phyloP scores from a whole-genome alignment of 2,797 vertebrate genomes.

The Clarias platycephalus region DNA sequence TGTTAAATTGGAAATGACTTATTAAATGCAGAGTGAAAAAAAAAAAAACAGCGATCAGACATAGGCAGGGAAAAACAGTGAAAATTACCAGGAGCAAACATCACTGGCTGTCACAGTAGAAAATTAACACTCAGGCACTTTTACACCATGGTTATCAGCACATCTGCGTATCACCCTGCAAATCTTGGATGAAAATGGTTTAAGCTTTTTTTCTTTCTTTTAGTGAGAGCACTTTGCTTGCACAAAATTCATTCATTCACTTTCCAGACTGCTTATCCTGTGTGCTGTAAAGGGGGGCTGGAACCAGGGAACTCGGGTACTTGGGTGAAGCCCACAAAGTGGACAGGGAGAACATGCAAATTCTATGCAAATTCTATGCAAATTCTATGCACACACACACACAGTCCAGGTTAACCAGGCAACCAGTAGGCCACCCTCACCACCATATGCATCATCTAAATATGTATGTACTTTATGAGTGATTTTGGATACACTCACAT shows the following conservation, averaged over 20 bases:
- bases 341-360: too few relatives aligned
- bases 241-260: neutral
- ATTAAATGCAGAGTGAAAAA: conserved; percentile 43
- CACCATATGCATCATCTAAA: neutral
- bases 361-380: too few relatives aligned
- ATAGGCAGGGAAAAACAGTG: conserved; percentile 9
- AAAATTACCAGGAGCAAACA: conserved; percentile 50
- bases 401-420: too few relatives aligned
- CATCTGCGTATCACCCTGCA: conserved; percentile 7
- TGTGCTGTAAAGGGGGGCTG: too few relatives aligned
- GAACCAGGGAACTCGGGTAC: too few relatives aligned
- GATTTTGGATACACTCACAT: neutral
- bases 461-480: neutral
- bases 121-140: conserved; percentile 47
- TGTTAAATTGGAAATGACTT: conserved; percentile 41
- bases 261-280: too few relatives aligned
- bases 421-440: too few relatives aligned
- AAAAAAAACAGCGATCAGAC: conserved; percentile 10
- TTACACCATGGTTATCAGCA: conserved; percentile 44
- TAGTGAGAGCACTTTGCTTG: neutral
- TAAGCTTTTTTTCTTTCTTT: conserved; percentile 3
- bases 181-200: neutral
- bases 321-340: too few relatives aligned
- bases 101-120: conserved; percentile 44
- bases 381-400: too few relatives aligned